Base-by-base conservation (phyloP, 2,113 vertebrate species). In the Vulpes ferrilata region DNA sequence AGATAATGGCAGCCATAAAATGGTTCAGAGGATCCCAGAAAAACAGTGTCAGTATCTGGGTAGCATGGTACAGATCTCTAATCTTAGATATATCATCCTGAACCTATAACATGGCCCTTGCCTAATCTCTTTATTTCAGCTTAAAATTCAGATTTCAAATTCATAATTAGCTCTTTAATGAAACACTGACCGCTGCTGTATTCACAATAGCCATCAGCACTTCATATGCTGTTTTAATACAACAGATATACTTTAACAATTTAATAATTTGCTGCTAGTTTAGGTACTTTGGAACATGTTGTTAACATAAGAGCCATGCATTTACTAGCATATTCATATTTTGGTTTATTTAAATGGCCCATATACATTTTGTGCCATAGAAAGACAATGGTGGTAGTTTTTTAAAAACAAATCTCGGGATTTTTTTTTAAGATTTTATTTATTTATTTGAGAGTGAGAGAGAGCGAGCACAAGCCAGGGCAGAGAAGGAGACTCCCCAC, bases 121-220 rank as follows among this genome's bases (percentile, higher is more conserved):
- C 35, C 43, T 73, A 76, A 71, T 71, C 38, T 43, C n/a, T 55
- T 76, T 59, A 82, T 30, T 96, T 95, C 2, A 22, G 2, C 67
- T 93, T 74, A 79, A 88, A 92, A 90, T 90, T 73, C 48, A 86
- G 32, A 88, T 93, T 74, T 7, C 64, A 94, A 90, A 88, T 94
- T 95, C 25, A 35, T 78, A 11, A 48, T 60, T 55, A 82, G 32
- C 60, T 71, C 22, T 81, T 81, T 64, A 73, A 67, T 79, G 87
- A 92, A 62, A 88, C 11, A 60, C n/a, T 30, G 25, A 65, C 27
- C 13, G 67, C 32, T n/a, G 9, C 87, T 30, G 23, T 87, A 38
- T 81, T 85, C 30, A 67, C 32, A 51, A 64, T 8, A 51, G 38
- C 32, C 78, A 69, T 7, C 17, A 48, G 43, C 15, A 59, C 19